Percentiles rank a stretch among this genome's conserved stretches.
Conservation (phyloP, 2,888 invertebrate genomes). For the Thera obeliscata region DNA sequence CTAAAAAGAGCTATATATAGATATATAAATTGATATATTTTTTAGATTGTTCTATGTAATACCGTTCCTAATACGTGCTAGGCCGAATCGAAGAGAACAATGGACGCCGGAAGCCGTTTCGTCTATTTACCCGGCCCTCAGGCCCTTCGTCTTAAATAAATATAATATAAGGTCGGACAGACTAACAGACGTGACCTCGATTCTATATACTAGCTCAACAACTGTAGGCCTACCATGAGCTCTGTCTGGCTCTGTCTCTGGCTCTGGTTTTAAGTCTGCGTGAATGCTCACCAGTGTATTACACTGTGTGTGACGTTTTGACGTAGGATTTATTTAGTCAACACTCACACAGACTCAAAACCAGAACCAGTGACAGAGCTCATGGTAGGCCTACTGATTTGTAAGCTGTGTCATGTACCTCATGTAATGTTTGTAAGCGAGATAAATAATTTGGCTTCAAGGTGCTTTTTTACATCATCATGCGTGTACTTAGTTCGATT, state of each 20-base stretch:
- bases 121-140: constrained; percentile 31
- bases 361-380: neutral
- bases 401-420: constrained; percentile 1
- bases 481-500: neutral
- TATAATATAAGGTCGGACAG: constrained; percentile 37
- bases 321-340: no score
- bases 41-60: no score
- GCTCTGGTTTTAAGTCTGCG: no score
- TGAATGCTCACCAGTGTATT: no score
- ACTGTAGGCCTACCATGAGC: no score
- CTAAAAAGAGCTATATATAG: no score
- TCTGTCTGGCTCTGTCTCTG: no score
- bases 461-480: constrained; percentile 1
- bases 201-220: constrained; percentile 9
- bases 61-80: no score
- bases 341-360: no score
- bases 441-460: constrained; percentile 19
- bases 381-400: neutral
- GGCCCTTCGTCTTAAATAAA: constrained; percentile 38
- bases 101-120: constrained; percentile 30
- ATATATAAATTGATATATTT: no score
- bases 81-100: constrained; percentile 28
- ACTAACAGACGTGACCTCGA: constrained; percentile 29
- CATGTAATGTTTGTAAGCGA: constrained; percentile 1
- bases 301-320: no score